A percentile compares a stretch with the other conserved stretches of the same genome.
phyloP scores from a whole-genome alignment of 2,888 invertebrate species.

The Synanthedon andrenaeformis region DNA sequence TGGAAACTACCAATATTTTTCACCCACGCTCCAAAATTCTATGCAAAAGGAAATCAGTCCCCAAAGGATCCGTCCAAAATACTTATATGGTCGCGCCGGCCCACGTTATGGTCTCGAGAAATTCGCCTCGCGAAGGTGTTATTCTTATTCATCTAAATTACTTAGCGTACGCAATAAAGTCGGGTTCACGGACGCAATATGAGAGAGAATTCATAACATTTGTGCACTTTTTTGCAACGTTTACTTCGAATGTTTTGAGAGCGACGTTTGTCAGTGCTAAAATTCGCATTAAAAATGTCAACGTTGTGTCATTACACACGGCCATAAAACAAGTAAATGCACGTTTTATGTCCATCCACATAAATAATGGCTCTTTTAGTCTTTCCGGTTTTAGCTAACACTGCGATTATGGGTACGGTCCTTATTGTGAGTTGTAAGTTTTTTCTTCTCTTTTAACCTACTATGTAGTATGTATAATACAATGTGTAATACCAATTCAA shows the following conservation, averaged over 20 bases:
- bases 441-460: not conserved
- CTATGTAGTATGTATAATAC: too few relatives aligned
- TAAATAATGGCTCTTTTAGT: constrained; percentile 1
- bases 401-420: not conserved
- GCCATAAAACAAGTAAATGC: constrained; percentile 47
- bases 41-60: constrained; percentile 29
- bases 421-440: not conserved
- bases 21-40: constrained; percentile 51
- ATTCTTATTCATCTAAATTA: constrained; percentile 60
- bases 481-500: too few relatives aligned
- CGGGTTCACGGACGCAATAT: constrained; percentile 47
- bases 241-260: constrained; percentile 39
- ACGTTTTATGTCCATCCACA: constrained; percentile 36
- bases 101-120: constrained; percentile 44
- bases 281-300: constrained; percentile 51
- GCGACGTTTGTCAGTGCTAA: constrained; percentile 40
- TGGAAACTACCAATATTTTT: constrained; percentile 37
- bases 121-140: constrained; percentile 44
- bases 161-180: constrained; percentile 46
- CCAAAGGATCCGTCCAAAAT: constrained; percentile 31
- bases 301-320: constrained; percentile 38
- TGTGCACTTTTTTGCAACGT: constrained; percentile 61
- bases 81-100: constrained; percentile 41
- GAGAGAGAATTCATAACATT: constrained; percentile 36
- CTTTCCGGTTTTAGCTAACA: not conserved